phyloP scores from a whole-genome alignment of 2,888 invertebrate species.

The Serripes groenlandicus region DNA sequence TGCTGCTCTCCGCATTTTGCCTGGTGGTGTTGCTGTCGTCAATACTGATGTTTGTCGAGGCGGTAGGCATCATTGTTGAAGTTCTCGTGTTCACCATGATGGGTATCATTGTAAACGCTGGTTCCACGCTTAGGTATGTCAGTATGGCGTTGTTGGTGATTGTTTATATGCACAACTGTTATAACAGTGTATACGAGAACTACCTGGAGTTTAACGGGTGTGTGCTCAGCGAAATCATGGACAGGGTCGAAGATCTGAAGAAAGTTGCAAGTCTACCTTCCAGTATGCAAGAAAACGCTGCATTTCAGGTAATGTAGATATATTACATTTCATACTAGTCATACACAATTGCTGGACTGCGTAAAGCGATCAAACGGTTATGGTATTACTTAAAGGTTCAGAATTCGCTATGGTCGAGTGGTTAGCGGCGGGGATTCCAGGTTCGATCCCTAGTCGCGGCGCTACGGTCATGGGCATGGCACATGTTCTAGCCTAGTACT shows the following conservation, averaged over 20 bases:
- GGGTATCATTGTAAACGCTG: constrained; percentile 85
- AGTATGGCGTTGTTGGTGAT: constrained; percentile 82
- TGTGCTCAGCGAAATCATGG: constrained; percentile 82
- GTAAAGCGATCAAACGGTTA: too few species aligned
- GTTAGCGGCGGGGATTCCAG: too few species aligned
- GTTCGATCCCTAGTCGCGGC: too few species aligned
- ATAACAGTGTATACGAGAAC: constrained; percentile 85
- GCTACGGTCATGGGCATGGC: too few species aligned
- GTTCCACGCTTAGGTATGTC: constrained; percentile 81
- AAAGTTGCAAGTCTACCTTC: constrained; percentile 81
- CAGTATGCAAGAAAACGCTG: constrained; percentile 82
- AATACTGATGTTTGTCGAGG: constrained; percentile 82
- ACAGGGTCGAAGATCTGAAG: constrained; percentile 81
- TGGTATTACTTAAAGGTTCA: too few species aligned
- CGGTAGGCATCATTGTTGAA: constrained; percentile 81
- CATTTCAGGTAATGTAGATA: constrained; percentile 81
- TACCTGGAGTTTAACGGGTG: constrained; percentile 84
- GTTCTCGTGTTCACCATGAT: constrained; percentile 84
- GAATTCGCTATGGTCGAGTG: too few species aligned
- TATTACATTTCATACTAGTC: too few species aligned
- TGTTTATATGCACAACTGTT: constrained; percentile 85
- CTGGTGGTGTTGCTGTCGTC: constrained; percentile 76
- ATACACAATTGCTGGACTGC: too few species aligned
- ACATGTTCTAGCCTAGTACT: too few species aligned
- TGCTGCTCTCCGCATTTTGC: constrained; percentile 73